These are phyloP conservation scores for Drosophila nigromelanica DNA, from an alignment of 1,140 invertebrate species.

Conservation along the genomic window DNA sequence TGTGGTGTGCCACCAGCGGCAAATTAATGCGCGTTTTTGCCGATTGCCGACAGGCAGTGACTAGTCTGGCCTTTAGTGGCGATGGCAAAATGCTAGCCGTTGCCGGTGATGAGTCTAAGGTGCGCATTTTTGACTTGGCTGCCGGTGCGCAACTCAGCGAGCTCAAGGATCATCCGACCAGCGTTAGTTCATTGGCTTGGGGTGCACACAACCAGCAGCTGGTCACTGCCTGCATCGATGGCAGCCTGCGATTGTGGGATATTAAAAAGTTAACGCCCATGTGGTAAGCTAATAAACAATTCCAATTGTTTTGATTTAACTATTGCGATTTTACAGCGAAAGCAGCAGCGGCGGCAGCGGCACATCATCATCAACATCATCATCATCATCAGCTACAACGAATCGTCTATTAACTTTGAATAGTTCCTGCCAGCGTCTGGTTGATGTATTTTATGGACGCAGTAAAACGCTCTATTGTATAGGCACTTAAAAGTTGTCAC, in stretches of 20 bases:
- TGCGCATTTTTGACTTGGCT: slow-evolving; percentile 86
- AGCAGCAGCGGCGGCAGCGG: slow-evolving; percentile 33
- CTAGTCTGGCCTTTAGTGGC: slow-evolving; percentile 91
- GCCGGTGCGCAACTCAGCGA: slow-evolving; percentile 86
- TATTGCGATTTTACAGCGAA: slow-evolving; percentile 45
- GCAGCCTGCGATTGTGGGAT: slow-evolving; percentile 90
- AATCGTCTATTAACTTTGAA: slow-evolving; percentile 74
- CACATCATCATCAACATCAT: slow-evolving; percentile 37
- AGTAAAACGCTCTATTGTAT: slow-evolving; percentile 75
- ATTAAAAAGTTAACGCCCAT: slow-evolving; percentile 74
- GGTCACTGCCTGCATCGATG: slow-evolving; percentile 91
- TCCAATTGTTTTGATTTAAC: slow-evolving; percentile 3
- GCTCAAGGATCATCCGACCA: slow-evolving; percentile 91
- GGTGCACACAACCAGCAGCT: slow-evolving; percentile 87
- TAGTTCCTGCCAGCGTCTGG: slow-evolving; percentile 79
- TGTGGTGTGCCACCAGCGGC: slow-evolving; percentile 88
- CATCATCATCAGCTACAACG: slow-evolving; percentile 71
- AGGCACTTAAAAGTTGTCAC: slow-evolving; percentile 58
- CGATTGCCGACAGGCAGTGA: slow-evolving; percentile 90
- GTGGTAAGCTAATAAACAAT: slow-evolving; percentile 38
- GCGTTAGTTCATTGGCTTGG: slow-evolving; percentile 89
- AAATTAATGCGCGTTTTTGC: slow-evolving; percentile 91
- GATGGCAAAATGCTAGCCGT: slow-evolving; percentile 93
- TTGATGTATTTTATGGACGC: slow-evolving; percentile 78
- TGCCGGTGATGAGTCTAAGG: slow-evolving; percentile 86